Conservation (phyloP, 1,140 invertebrate species). For the Elymnias hypermnestra region DNA sequence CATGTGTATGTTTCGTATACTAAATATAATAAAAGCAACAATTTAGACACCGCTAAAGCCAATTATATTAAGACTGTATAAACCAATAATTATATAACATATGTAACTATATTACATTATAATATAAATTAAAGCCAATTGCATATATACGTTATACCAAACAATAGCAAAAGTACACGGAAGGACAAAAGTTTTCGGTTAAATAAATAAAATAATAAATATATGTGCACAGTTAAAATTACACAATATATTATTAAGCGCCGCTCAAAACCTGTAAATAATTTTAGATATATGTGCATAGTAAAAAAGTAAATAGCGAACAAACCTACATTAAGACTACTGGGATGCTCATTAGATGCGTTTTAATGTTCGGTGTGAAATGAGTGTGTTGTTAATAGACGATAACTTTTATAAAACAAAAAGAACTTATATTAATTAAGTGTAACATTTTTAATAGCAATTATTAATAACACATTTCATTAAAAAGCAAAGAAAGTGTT, state of each 20-base stretch:
- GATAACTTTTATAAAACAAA: neutral
- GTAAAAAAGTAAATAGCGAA: neutral
- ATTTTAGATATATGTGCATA: conserved; percentile 1
- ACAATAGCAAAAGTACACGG: conserved; percentile 17
- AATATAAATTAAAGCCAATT: conserved; percentile 6
- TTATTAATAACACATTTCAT: conserved; percentile 2
- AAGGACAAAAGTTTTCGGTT: conserved; percentile 1
- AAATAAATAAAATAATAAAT: conserved; percentile 1
- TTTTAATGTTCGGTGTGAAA: conserved; percentile 2
- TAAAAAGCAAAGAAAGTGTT: too few relatives aligned
- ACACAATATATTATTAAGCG: conserved; percentile 1
- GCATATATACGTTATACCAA: conserved; percentile 19
- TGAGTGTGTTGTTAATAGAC: neutral
- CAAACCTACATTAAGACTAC: neutral
- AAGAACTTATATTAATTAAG: neutral
- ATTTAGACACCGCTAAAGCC: conserved; percentile 12
- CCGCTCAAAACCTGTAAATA: conserved; percentile 7
- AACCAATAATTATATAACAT: neutral
- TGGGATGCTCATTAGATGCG: neutral
- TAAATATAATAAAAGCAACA: too few relatives aligned
- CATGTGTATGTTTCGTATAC: neutral
- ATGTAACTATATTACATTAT: neutral
- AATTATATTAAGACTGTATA: neutral
- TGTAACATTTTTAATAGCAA: conserved; percentile 1
- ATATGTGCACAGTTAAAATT: too few relatives aligned